Conservation (phyloP, 2,888 invertebrate genomes). For the Cerceris ruficornis region DNA sequence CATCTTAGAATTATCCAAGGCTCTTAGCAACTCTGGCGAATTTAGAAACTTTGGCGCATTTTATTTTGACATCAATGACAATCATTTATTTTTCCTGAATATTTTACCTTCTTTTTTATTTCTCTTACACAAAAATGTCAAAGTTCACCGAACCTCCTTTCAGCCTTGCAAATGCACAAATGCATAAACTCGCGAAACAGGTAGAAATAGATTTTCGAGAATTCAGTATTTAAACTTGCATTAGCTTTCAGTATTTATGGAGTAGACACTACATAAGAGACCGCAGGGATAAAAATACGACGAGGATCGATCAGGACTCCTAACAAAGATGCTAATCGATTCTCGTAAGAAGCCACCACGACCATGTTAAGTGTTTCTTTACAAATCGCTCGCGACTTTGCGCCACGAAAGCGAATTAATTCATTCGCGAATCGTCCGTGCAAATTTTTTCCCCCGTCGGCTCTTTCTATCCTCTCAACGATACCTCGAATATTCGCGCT, state of each 20-base stretch:
- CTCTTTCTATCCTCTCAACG: slow-evolving; percentile 12
- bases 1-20: too few species aligned
- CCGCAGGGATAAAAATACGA: slow-evolving; percentile 27
- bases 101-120: too few species aligned
- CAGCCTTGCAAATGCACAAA: too few species aligned
- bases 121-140: too few species aligned
- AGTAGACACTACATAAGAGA: neutral
- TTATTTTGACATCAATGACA: too few species aligned
- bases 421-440: slow-evolving; percentile 43
- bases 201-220: neutral
- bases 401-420: slow-evolving; percentile 38
- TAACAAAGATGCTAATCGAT: slow-evolving; percentile 52
- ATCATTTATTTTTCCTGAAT: too few species aligned
- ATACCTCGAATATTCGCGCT: slow-evolving; percentile 4
- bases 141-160: too few species aligned
- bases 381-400: slow-evolving; percentile 34
- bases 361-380: slow-evolving; percentile 44
- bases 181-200: neutral
- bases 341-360: slow-evolving; percentile 50
- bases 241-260: neutral
- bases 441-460: slow-evolving; percentile 17
- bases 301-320: slow-evolving; percentile 25
- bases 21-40: too few species aligned
- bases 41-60: too few species aligned
- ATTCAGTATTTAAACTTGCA: neutral